These are phyloP conservation scores for Drosophila bifasciata DNA, from an alignment of 1,140 invertebrate species.

Conservation along the genomic window DNA sequence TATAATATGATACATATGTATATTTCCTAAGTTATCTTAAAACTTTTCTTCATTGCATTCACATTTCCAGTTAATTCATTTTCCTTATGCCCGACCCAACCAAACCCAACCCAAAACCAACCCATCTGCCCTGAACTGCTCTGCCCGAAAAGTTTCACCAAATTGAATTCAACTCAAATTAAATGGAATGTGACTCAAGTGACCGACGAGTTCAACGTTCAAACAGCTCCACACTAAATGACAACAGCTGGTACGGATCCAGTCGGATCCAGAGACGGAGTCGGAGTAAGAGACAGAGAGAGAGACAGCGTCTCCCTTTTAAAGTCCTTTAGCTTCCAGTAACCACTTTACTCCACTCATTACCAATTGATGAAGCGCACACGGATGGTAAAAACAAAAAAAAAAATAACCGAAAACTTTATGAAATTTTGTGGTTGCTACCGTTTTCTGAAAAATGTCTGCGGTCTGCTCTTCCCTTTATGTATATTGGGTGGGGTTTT, in stretches of 20 bases:
- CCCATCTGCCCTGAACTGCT: background rate
- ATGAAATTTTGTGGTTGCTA: slow-evolving; percentile 82
- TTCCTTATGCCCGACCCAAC: background rate
- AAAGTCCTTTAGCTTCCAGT: slow-evolving; percentile 23
- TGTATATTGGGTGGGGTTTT: slow-evolving; percentile 1
- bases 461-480: slow-evolving; percentile 33
- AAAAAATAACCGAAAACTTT: slow-evolving; percentile 54
- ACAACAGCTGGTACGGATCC: slow-evolving; percentile 72
- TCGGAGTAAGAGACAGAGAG: too few relatives aligned
- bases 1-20: too few relatives aligned
- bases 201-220: slow-evolving; percentile 59
- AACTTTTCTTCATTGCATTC: background rate
- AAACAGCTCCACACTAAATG: slow-evolving; percentile 63
- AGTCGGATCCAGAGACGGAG: slow-evolving; percentile 7
- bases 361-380: slow-evolving; percentile 80
- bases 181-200: slow-evolving; percentile 69
- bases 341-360: slow-evolving; percentile 65
- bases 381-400: slow-evolving; percentile 20
- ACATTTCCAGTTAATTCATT: slow-evolving; percentile 23
- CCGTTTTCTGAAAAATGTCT: slow-evolving; percentile 76
- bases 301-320: slow-evolving; percentile 6
- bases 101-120: background rate
- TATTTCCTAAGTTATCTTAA: background rate
- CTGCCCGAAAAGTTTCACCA: slow-evolving; percentile 31
- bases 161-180: slow-evolving; percentile 71